Evolutionary conservation across 2,797 vertebrate species (phyloP), one percentile per base, ranked within the genome.

Genomic region (Malurus splendens): DNA sequence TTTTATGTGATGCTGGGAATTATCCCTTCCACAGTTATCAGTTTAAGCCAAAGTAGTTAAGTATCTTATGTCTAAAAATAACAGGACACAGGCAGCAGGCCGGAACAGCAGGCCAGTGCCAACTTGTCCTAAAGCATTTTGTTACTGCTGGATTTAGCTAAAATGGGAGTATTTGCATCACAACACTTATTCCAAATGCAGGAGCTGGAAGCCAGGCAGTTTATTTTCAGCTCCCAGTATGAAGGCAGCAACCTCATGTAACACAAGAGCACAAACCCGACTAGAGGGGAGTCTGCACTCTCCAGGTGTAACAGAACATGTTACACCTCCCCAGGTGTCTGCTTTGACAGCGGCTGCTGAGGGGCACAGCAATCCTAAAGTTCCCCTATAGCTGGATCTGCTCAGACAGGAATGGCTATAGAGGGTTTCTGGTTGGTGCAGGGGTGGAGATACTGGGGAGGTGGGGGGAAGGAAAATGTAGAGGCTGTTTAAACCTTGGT

Each of bases 1-100:
- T 76, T 93, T 86, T 47, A 28, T 24, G 12, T 14, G 51, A 76
- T 54, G 67, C 52, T 62, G 50, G 79, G 90, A 90, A 87, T 92
- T 89, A 94, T 93, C 77, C 36, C 45, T 79, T 76, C 62, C 42
- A 79, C 22, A 57, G 77, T 70, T 66, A 89, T 2, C 51, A 59
- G 55, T 86, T 87, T 93, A 94, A 91, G 89, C 76, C 82, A 78
- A 80, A 94, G 89, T 5, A 88, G 86, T 82, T 95, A 95, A 94
- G 92, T 64, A 72, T 59, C 92, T 95, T 93, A 94, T 13, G 17
- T 70, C 85, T 90, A 93, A 90, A 93, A 89, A 93, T 94, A 94
- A 72, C 55, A 64, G 62, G 67, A 71, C 59, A 75, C 39, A 52
- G 24, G n/a, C 72, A 7, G 66, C 57, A 71, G 66, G 61, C 89